Base-by-base conservation (phyloP, 2,797 vertebrate genomes). In the Philypnodon macrostomus region DNA sequence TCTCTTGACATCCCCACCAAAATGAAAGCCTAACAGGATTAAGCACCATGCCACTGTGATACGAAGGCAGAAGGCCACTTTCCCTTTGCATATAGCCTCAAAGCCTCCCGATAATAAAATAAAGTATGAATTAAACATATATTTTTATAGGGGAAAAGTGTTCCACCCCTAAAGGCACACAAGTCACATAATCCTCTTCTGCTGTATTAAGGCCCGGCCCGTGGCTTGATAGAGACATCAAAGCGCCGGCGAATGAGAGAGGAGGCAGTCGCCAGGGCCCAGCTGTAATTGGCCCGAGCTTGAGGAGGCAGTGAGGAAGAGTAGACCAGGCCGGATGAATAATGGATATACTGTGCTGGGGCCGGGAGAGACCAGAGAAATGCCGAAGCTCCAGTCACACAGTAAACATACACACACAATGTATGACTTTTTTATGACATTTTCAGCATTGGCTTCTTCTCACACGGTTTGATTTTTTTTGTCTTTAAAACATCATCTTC, bases 161-260 rank as follows among this genome's bases (percentile, higher is more conserved):
- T n/a, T n/a, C n/a, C n/a, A n/a, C n/a, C n/a, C n/a, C n/a, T n/a
- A n/a, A n/a, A n/a, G 75, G 79, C 74, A 75, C 27, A 51, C 54
- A 75, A 66, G 75, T 68, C 74, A 23, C 63, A 80, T 87, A 85
- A 85, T 86, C 84, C 78, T 66, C 72, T 41, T 70, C 69, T 81
- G 70, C 75, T 83, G 72, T 70, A 81, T 76, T 80, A 80, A 76
- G 13, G 26, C 72, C 67, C 0, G 1, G 63, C 63, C 53, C 63
- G 47, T 21, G 2, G 60, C 52, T 63, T 81, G 80, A 89, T 87
- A 69, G 77, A 87, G 84, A 87, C 87, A 87, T 90, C 83, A 87
- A 87, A 88, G 49, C 61, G 40, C 69, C 59, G 73, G 80, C 79
- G 72, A 85, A 83, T 73, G 62, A 77, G 80, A 83, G 65, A 39